Conservation (phyloP, 2,888 invertebrate genomes). For the Coronaproctus castanopsis region DNA sequence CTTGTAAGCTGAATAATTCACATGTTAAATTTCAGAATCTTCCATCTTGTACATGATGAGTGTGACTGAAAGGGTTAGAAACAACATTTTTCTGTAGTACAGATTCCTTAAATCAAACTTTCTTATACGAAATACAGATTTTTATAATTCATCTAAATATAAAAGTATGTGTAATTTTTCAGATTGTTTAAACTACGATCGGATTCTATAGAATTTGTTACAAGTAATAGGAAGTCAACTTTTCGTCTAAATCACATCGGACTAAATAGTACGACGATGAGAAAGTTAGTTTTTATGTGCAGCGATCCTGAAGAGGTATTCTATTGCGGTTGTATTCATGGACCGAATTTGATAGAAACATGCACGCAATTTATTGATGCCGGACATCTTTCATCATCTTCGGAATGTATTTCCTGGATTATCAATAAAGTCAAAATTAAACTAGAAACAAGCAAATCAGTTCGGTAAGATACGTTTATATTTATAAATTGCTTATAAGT, state of each 20-base stretch:
- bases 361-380: background rate
- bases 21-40: no score
- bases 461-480: no score
- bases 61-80: no score
- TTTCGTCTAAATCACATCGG: background rate
- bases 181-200: no score
- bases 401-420: background rate
- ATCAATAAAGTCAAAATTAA: background rate
- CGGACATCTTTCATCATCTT: background rate
- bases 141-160: no score
- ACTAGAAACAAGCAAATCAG: background rate
- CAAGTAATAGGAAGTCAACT: background rate
- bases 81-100: no score
- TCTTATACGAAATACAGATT: no score
- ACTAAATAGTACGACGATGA: background rate
- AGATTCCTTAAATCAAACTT: no score
- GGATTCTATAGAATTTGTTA: background rate
- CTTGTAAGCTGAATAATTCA: no score
- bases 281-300: background rate
- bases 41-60: no score
- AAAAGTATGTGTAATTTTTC: no score
- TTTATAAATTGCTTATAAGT: no score
- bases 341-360: background rate
- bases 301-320: background rate
- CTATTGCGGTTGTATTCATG: background rate